phyloP scores from a whole-genome alignment of 2,797 vertebrate species.

The Enteromius trimaculatus region DNA sequence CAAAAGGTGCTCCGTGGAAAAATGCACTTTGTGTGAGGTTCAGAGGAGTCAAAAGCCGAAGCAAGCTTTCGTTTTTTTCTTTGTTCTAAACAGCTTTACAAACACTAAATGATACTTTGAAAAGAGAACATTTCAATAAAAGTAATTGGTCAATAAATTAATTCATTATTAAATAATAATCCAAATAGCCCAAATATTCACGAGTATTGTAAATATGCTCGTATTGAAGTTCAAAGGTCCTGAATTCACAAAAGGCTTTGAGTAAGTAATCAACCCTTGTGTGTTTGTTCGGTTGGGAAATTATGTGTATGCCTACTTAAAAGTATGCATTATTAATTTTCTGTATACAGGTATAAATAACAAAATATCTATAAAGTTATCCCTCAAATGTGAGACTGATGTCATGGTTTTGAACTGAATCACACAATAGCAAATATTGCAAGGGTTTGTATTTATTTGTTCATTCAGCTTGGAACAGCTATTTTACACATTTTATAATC shows the following conservation, averaged over 20 bases:
- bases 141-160: too few relatives aligned
- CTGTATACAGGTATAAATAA: too few relatives aligned
- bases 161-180: neutral
- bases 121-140: neutral
- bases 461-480: too few relatives aligned
- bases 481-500: neutral
- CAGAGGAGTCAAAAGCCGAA: neutral
- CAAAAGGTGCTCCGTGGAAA: conserved; percentile 80
- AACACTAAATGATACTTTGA: neutral
- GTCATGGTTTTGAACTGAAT: too few relatives aligned
- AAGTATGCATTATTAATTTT: too few relatives aligned
- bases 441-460: too few relatives aligned
- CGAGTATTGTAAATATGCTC: neutral
- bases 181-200: neutral
- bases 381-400: too few relatives aligned
- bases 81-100: neutral
- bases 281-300: neutral
- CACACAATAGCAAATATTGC: too few relatives aligned
- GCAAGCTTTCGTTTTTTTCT: neutral
- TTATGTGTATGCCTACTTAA: too few relatives aligned
- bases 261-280: neutral
- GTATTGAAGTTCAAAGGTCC: neutral
- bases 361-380: too few relatives aligned
- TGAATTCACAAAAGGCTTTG: neutral
- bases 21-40: neutral